Evolutionary conservation across 2,113 vertebrate species (phyloP).

Genomic region (Scatophagus argus): DNA sequence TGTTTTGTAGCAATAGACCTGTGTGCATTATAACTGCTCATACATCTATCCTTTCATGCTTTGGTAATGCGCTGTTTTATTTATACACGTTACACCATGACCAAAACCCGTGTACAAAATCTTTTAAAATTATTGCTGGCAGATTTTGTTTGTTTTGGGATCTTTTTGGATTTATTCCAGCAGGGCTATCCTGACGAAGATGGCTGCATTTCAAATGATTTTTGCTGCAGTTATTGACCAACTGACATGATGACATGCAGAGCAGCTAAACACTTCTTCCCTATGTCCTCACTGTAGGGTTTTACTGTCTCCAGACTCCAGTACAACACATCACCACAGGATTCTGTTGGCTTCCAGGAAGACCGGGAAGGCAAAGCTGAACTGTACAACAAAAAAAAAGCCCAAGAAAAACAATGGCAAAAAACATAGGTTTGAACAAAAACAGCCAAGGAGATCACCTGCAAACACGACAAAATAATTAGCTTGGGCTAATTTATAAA

Average conservation of each 20-base stretch:
- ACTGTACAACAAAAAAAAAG: conserved; percentile 39
- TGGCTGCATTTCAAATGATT: background rate
- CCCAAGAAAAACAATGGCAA: conserved; percentile 28
- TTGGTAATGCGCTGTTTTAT: background rate
- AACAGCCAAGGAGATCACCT: conserved; percentile 44
- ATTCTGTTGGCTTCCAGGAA: conserved; percentile 48
- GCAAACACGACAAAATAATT: conserved; percentile 60
- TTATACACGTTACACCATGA: background rate
- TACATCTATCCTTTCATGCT: background rate
- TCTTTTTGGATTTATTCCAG: background rate
- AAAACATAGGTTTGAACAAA: conserved; percentile 44
- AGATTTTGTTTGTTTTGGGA: background rate
- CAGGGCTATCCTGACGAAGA: no score
- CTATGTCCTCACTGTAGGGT: background rate
- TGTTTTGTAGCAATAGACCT: background rate
- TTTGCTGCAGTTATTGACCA: background rate
- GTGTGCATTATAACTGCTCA: background rate
- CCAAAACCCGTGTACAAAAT: background rate
- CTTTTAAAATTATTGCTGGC: background rate
- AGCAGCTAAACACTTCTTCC: conserved; percentile 8
- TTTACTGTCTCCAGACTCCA: conserved; percentile 25
- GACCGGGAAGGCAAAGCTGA: conserved; percentile 26
- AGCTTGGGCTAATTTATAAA: conserved; percentile 62
- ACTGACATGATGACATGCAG: conserved; percentile 23
- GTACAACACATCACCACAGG: conserved; percentile 30